Percentiles rank a stretch among this genome's conserved stretches.
phyloP scores from a whole-genome alignment of 2,113 vertebrate genomes.

The Shinisaurus crocodilurus region DNA sequence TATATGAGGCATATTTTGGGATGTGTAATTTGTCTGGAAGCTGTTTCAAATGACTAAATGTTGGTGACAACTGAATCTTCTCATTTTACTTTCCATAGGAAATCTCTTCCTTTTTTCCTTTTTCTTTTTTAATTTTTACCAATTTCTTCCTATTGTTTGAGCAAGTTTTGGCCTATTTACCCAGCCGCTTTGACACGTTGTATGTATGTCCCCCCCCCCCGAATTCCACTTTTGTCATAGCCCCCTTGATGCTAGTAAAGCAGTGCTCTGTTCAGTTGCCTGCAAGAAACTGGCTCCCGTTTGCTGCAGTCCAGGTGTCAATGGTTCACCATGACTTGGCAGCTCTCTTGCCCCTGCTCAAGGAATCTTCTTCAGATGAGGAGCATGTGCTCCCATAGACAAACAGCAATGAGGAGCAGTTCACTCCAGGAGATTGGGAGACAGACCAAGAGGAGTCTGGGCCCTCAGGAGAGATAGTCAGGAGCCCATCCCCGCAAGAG shows the following conservation, averaged over 20 bases:
- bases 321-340: not conserved
- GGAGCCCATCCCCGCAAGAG: no score
- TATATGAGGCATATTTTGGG: slow-evolving; percentile 38
- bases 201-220: not conserved
- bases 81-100: not conserved
- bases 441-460: no score
- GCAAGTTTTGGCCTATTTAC: not conserved
- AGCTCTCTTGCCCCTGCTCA: no score
- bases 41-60: not conserved
- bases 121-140: not conserved
- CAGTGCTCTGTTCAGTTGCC: not conserved
- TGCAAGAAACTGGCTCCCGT: not conserved
- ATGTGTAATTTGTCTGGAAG: slow-evolving; percentile 36
- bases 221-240: not conserved
- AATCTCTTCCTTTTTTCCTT: not conserved
- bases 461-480: no score
- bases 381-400: no score
- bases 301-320: not conserved
- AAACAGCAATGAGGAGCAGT: no score
- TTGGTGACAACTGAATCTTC: slow-evolving; percentile 36
- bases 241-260: not conserved
- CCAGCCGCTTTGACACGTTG: not conserved
- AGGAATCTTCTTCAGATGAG: no score
- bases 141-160: not conserved
- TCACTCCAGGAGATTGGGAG: no score